Percentiles rank a stretch among this genome's conserved stretches.
These are phyloP conservation scores for Heliconius melpomene DNA, from an alignment of 1,140 invertebrate species.

Conservation along the genomic window DNA sequence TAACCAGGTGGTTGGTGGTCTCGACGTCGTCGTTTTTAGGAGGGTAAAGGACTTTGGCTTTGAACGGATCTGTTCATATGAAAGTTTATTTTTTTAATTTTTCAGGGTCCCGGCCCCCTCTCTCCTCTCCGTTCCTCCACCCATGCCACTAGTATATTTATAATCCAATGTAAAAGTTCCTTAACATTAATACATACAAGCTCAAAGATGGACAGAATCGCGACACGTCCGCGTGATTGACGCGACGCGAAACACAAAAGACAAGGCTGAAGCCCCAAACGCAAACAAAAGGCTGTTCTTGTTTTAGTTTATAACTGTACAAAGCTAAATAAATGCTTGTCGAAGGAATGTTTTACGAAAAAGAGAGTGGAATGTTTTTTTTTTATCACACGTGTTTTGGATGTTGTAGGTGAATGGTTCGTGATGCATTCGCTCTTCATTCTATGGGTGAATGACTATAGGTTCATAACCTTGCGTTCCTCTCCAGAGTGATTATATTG, in stretches of 20 bases:
- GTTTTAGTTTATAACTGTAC: conserved; percentile 4
- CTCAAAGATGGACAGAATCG: conserved; percentile 23
- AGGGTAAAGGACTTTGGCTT: too few relatives aligned
- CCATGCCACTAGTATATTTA: background rate
- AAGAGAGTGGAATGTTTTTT: background rate
- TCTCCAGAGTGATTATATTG: too few relatives aligned
- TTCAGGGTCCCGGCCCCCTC: too few relatives aligned
- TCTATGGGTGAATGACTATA: background rate
- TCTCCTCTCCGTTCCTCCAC: too few relatives aligned
- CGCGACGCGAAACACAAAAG: conserved; percentile 33
- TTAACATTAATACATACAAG: conserved; percentile 34
- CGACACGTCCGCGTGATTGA: conserved; percentile 36
- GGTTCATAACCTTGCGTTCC: too few relatives aligned
- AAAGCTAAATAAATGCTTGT: background rate
- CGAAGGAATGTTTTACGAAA: background rate
- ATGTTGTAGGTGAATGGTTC: too few relatives aligned
- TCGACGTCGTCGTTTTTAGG: too few relatives aligned
- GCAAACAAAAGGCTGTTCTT: conserved; percentile 8
- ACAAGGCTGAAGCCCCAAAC: background rate
- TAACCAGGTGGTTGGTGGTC: too few relatives aligned
- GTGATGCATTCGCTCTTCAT: background rate
- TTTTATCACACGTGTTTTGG: background rate
- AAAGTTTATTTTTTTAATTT: too few relatives aligned
- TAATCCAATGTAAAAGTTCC: conserved; percentile 15
- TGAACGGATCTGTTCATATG: too few relatives aligned